A percentile compares a stretch with the other conserved stretches of the same genome.
phyloP scores from a whole-genome alignment of 2,888 invertebrate genomes.

The Crocallis elinguaria region DNA sequence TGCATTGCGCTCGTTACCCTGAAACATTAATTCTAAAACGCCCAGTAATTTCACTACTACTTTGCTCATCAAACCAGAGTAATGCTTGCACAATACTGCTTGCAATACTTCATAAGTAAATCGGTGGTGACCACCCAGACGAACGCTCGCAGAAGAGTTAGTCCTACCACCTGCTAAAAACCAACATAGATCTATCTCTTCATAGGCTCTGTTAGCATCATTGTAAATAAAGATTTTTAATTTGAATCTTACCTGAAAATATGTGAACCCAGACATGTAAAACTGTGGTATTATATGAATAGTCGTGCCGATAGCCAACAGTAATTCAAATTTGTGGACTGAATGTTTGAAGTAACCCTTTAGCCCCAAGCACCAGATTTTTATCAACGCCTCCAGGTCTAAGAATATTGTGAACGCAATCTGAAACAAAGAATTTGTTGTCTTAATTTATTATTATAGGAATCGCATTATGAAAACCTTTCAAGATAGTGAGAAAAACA shows the following conservation, averaged over 20 bases:
- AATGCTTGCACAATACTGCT: too few species aligned
- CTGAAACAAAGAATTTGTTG: slow-evolving; percentile 62
- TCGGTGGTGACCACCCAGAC: too few species aligned
- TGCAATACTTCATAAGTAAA: too few species aligned
- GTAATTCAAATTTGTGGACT: slow-evolving; percentile 98
- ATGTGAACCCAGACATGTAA: slow-evolving; percentile 97
- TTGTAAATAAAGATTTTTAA: neutral
- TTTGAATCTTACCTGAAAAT: slow-evolving; percentile 91
- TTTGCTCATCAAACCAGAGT: neutral
- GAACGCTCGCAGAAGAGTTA: too few species aligned
- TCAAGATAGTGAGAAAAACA: too few species aligned
- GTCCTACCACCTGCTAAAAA: too few species aligned
- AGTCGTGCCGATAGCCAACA: slow-evolving; percentile 96
- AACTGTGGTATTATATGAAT: slow-evolving; percentile 96
- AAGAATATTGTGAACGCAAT: slow-evolving; percentile 97
- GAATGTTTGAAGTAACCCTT: slow-evolving; percentile 97
- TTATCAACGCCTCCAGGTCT: slow-evolving; percentile 97
- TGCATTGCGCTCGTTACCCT: too few species aligned
- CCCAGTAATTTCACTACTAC: too few species aligned
- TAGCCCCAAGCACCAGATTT: slow-evolving; percentile 98
- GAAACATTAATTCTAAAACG: too few species aligned
- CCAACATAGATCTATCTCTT: too few species aligned
- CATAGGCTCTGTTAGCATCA: too few species aligned
- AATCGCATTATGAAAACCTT: too few species aligned
- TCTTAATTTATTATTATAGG: neutral